A percentile compares a stretch with the other conserved stretches of the same genome.
phyloP scores from a whole-genome alignment of 2,797 vertebrate species.

The Emys orbicularis region DNA sequence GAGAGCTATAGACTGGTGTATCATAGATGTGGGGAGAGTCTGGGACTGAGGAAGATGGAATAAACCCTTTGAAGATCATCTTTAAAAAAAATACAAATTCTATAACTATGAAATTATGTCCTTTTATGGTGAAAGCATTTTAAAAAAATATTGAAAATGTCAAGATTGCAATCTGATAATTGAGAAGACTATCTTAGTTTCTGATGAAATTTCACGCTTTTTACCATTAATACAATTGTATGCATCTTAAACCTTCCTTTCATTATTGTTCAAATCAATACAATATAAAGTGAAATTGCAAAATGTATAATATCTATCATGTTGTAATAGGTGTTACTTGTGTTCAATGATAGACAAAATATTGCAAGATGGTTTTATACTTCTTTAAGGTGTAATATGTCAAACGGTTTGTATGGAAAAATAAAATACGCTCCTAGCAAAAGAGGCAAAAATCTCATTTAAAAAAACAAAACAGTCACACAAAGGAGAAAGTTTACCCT shows the following conservation, averaged over 20 bases:
- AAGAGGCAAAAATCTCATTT: no score
- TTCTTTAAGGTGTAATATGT: neutral
- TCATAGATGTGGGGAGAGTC: no score
- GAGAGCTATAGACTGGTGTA: no score
- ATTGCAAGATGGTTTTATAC: neutral
- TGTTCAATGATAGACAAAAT: neutral
- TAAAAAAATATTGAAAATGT: no score
- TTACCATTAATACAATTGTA: neutral
- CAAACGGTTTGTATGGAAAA: neutral
- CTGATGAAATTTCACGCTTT: neutral
- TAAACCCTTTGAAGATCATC: no score
- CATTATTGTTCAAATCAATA: neutral
- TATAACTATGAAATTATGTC: no score
- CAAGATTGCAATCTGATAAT: no score
- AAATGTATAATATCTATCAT: neutral
- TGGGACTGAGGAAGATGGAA: no score
- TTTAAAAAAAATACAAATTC: no score
- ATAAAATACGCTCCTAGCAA: neutral
- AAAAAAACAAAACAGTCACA: neutral
- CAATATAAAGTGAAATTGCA: neutral
- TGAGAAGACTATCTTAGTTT: neutral
- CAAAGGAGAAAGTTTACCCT: neutral
- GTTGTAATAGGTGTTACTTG: neutral
- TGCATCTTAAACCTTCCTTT: neutral
- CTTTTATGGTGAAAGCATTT: no score